Evolutionary conservation across 2,797 vertebrate species (phyloP), one percentile per base, ranked within the genome.

Genomic region (Helostoma temminkii): DNA sequence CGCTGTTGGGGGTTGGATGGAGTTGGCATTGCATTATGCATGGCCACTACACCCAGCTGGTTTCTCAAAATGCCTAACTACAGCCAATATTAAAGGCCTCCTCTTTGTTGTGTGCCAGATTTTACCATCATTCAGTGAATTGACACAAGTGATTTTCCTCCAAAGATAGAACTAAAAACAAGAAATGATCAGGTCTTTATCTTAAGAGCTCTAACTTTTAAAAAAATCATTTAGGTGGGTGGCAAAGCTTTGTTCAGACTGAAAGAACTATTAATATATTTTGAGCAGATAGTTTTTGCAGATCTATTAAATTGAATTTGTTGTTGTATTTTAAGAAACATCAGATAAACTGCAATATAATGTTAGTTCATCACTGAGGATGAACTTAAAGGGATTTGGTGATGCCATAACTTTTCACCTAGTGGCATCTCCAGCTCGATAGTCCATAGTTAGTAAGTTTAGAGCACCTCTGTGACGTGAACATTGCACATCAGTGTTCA

Each of bases 21-120:
- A 59, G 66, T 54, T 72, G 75, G 59, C 49, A 14, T 48, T 73
- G 18, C 49, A 58, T 78, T 69, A 81, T 70, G 49, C 26, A 69
- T 71, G 75, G 71, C 28, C 21, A 32, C 19, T 72, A 47, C 79
- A 75, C 60, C 62, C 82, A 80, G 78, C 86, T 83, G 83, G 76
- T 81, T 73, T 62, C 63, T 66, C 63, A 64, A 36, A 26, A 57
- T 53, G 65, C 25, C 59, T 50, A 82, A 82, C 62, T 69, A 28
- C 41, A 71, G 56, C 39, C 15, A 19, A 56, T 73, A 28, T 59
- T 64, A 32, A 58, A 16, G 30, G 42, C 19, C 49, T 16, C 30
- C 7, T 48, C 32, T 21, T 12, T 25, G 15, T 9, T 9, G 28
- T 28, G 25, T 57, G 58, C 47, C 47, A 57, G 19, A 47, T 71